phyloP scores from a whole-genome alignment of 2,113 vertebrate species.

The Tonatia bakeri region DNA sequence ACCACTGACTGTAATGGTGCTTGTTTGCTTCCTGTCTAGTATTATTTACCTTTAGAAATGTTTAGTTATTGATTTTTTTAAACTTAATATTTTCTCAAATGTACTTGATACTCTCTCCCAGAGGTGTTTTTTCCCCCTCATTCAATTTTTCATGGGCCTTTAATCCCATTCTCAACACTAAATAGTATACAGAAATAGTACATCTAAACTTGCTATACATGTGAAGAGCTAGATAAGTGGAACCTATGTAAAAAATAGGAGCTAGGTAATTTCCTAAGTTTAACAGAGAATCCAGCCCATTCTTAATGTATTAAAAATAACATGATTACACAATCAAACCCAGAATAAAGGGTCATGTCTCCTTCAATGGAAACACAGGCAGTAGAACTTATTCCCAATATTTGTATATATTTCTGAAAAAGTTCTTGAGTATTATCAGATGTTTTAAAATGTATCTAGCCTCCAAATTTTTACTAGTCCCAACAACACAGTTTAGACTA shows the following conservation, averaged over 20 bases:
- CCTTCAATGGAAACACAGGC: not conserved
- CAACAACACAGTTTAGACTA: not conserved
- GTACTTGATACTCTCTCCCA: not conserved
- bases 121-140: not conserved
- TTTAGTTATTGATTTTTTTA: conserved; percentile 46
- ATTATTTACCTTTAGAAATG: conserved; percentile 66
- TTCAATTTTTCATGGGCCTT: conserved; percentile 47
- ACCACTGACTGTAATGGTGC: conserved; percentile 40
- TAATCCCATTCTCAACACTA: conserved; percentile 4
- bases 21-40: conserved; percentile 48
- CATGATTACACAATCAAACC: not conserved
- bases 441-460: not conserved
- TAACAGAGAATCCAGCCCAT: not conserved
- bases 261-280: not conserved
- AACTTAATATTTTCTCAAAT: conserved; percentile 49
- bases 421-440: not conserved
- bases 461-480: not conserved
- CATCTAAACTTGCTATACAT: not conserved
- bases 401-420: conserved; percentile 8
- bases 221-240: conserved; percentile 13
- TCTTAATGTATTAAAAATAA: conserved; percentile 25
- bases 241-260: not conserved
- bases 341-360: conserved; percentile 29
- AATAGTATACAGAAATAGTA: not conserved
- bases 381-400: not conserved